These are phyloP conservation scores for Crenuchus spilurus DNA, from an alignment of 2,797 vertebrate genomes.

Conservation along the genomic window DNA sequence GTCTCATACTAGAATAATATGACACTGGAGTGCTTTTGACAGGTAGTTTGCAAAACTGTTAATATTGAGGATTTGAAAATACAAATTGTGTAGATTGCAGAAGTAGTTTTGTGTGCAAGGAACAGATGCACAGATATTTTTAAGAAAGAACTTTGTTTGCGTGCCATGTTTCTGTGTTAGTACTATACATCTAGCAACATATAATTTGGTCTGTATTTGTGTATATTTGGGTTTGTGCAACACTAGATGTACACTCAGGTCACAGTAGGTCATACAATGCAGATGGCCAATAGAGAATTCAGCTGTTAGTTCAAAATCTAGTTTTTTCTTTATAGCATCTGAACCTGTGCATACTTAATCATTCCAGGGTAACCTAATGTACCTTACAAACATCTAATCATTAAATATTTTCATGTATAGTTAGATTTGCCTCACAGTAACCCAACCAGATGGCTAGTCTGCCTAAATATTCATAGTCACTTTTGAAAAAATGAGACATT, in stretches of 20 bases:
- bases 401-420: constrained; percentile 27
- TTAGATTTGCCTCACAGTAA: constrained; percentile 9
- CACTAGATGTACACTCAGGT: no score
- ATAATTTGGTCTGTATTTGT: neutral
- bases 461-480: constrained; percentile 37
- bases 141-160: neutral
- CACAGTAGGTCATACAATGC: constrained; percentile 54
- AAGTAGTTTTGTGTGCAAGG: neutral
- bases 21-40: constrained; percentile 32
- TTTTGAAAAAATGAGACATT: neutral
- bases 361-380: neutral
- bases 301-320: constrained; percentile 27
- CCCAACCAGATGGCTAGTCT: constrained; percentile 30
- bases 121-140: neutral
- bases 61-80: constrained; percentile 15
- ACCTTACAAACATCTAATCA: constrained; percentile 7
- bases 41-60: constrained; percentile 31
- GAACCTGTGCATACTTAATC: constrained; percentile 48
- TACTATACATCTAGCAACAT: neutral
- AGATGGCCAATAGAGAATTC: constrained; percentile 58
- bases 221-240: neutral
- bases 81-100: neutral
- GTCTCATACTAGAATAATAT: constrained; percentile 40
- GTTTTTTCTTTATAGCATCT: constrained; percentile 60
- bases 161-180: neutral